Evolutionary conservation across 2,113 vertebrate genomes (phyloP).

Genomic region (Peucedramus taeniatus): DNA sequence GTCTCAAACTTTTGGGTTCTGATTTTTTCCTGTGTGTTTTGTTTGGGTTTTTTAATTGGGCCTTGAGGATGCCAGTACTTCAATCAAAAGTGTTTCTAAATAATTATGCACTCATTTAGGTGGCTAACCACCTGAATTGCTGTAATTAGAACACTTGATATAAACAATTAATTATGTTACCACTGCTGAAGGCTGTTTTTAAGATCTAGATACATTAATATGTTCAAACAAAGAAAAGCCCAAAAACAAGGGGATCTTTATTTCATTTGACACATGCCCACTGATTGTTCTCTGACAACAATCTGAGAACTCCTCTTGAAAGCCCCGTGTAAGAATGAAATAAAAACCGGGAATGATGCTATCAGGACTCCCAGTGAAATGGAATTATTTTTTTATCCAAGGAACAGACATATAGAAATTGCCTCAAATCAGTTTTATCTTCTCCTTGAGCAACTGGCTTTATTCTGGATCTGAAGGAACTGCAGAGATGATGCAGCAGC

Average conservation of each 20-base stretch:
- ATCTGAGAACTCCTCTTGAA: neutral
- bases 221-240: neutral
- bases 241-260: neutral
- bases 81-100: conserved; percentile 8
- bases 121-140: neutral
- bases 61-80: neutral
- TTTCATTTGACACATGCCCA: neutral
- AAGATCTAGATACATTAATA: neutral
- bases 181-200: neutral
- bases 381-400: neutral
- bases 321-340: neutral
- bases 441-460: neutral
- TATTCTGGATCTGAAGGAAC: neutral
- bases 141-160: neutral
- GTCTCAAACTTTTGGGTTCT: neutral
- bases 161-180: neutral
- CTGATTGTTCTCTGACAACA: neutral
- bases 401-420: neutral
- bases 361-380: neutral
- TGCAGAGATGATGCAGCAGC: neutral
- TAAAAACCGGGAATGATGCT: neutral
- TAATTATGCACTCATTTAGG: neutral
- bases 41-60: neutral
- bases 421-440: neutral
- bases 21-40: neutral